A percentile compares a stretch with the other conserved stretches of the same genome.
Evolutionary conservation across 1,140 invertebrate species (phyloP).

Genomic region (Cotesia chilonis): DNA sequence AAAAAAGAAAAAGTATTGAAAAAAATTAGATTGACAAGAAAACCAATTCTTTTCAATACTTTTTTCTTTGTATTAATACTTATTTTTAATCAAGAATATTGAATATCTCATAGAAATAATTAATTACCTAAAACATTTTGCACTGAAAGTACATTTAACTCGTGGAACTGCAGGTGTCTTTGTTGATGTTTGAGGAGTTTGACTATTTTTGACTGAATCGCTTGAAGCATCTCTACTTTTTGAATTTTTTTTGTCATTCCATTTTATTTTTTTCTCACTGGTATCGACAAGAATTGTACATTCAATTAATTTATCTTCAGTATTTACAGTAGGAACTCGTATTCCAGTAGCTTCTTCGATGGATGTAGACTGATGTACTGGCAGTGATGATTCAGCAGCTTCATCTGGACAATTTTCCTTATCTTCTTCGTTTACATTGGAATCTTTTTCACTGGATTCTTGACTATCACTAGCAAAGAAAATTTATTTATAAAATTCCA

Average conservation of each 20-base stretch:
- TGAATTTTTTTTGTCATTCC: conserved; percentile 35
- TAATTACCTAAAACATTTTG: conserved; percentile 58
- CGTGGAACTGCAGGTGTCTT: conserved; percentile 26
- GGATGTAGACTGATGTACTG: not conserved
- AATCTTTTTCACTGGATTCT: not conserved
- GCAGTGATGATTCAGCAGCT: not conserved
- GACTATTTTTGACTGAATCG: conserved; percentile 19
- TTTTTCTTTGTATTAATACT: no score
- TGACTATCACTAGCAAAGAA: no score
- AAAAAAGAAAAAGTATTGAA: conserved; percentile 7
- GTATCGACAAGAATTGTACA: not conserved
- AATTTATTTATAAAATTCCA: no score
- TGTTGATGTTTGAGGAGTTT: conserved; percentile 24
- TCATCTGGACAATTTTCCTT: not conserved
- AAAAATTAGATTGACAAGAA: no score
- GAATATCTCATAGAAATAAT: no score
- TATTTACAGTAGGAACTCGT: not conserved
- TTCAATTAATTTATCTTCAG: conserved; percentile 6
- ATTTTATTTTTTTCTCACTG: conserved; percentile 42
- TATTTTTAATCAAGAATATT: no score
- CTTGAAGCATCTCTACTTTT: not conserved
- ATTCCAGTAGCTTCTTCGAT: not conserved
- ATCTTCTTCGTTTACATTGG: conserved; percentile 9
- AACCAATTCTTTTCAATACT: no score
- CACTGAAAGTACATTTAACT: conserved; percentile 58